phyloP scores from a whole-genome alignment of 1,140 invertebrate genomes.

The Pseudomyrmex gracilis region DNA sequence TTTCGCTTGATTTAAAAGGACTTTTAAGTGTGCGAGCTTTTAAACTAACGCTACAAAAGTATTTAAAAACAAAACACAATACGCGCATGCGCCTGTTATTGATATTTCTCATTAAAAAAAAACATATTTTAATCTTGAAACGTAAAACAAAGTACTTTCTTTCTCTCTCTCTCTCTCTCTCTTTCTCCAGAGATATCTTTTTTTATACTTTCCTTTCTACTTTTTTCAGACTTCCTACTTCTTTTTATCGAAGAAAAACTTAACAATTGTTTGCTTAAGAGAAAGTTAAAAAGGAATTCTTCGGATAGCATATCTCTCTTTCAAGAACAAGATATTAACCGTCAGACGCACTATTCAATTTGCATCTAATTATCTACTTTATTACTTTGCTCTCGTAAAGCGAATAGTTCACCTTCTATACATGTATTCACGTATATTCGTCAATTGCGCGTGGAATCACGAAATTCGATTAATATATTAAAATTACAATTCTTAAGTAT shows the following conservation, averaged over 20 bases:
- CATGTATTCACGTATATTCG: constrained; percentile 4
- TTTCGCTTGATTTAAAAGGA: constrained; percentile 46
- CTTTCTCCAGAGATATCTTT: not conserved
- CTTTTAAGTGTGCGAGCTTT: not conserved
- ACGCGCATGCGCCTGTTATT: not conserved
- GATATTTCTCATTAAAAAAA: not conserved
- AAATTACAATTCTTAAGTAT: not conserved
- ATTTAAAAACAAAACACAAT: not conserved
- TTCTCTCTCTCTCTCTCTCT: too few species aligned
- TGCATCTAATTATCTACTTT: constrained; percentile 45
- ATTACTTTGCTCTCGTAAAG: constrained; percentile 8
- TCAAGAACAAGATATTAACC: constrained; percentile 17
- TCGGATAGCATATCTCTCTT: not conserved
- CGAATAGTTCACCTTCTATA: constrained; percentile 28
- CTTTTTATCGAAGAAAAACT: not conserved
- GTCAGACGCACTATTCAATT: constrained; percentile 7
- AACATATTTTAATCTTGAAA: not conserved
- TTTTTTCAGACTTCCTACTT: not conserved
- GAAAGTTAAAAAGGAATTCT: not conserved
- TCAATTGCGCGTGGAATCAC: not conserved
- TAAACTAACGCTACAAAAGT: not conserved
- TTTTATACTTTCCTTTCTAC: not conserved
- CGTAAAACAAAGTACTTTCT: too few species aligned
- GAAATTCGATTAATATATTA: constrained; percentile 8
- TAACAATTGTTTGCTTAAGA: not conserved